phyloP scores from a whole-genome alignment of 2,113 vertebrate genomes.

The Poicephalus meyeri region DNA sequence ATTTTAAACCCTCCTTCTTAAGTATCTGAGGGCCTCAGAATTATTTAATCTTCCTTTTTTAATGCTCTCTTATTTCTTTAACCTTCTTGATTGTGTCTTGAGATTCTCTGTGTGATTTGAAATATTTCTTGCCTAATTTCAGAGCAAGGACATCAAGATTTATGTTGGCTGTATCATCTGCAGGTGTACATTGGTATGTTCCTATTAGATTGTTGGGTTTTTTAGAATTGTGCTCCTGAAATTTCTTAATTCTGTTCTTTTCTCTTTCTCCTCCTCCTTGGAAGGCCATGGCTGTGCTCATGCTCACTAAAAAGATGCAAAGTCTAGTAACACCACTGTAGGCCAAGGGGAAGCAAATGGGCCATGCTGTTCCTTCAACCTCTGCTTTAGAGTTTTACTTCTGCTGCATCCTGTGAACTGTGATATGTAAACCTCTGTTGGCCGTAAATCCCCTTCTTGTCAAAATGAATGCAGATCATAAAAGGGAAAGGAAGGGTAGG shows the following conservation, averaged over 20 bases:
- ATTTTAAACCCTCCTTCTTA: background rate
- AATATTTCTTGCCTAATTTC: background rate
- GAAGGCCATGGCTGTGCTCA: background rate
- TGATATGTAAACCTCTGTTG: slow-evolving; percentile 12
- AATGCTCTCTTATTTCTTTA: background rate
- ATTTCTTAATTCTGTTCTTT: background rate
- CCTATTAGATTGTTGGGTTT: background rate
- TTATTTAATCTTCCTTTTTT: background rate
- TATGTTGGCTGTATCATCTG: background rate
- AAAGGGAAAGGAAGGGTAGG: background rate
- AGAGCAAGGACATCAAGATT: background rate
- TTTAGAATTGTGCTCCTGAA: background rate
- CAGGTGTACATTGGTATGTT: background rate
- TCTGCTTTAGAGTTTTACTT: background rate
- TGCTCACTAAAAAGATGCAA: background rate
- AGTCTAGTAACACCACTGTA: background rate
- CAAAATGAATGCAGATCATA: background rate
- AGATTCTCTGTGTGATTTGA: background rate
- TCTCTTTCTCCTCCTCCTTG: background rate
- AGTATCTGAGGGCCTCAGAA: background rate
- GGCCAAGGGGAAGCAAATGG: background rate
- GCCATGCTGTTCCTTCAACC: background rate
- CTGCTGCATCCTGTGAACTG: background rate
- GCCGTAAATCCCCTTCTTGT: background rate
- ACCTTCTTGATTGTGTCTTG: background rate